Percentiles rank a stretch among this genome's conserved stretches.
Conservation (phyloP, 2,888 invertebrate genomes). For the Drosophila tripunctata region DNA sequence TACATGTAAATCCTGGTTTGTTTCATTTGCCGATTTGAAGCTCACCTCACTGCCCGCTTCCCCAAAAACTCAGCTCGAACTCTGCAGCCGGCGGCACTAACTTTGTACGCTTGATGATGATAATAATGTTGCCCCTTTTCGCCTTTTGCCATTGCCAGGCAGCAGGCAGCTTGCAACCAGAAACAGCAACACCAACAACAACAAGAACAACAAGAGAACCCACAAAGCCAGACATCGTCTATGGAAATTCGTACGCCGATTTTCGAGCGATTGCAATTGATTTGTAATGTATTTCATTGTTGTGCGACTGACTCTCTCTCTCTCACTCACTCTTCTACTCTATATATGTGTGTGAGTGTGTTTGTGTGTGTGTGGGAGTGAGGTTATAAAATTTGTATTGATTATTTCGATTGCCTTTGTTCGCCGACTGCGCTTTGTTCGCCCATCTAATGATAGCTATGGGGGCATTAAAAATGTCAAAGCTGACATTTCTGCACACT, state of each 20-base stretch:
- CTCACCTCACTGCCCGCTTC: conserved; percentile 11
- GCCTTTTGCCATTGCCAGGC: conserved; percentile 34
- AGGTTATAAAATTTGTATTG: conserved; percentile 77
- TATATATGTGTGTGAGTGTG: conserved; percentile 7
- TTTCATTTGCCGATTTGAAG: conserved; percentile 79
- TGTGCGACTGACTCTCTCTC: conserved; percentile 34
- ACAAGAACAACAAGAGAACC: no score
- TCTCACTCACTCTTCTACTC: neutral
- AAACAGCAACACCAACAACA: no score
- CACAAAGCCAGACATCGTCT: conserved; percentile 72
- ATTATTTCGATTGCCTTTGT: conserved; percentile 80
- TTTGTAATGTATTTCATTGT: conserved; percentile 80
- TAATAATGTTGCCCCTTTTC: conserved; percentile 75
- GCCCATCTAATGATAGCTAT: conserved; percentile 76
- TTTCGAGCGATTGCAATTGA: conserved; percentile 80
- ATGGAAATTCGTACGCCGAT: conserved; percentile 78
- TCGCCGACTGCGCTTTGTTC: conserved; percentile 72
- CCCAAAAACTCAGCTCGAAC: conserved; percentile 22
- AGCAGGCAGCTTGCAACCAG: conserved; percentile 24
- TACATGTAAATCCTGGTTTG: conserved; percentile 80
- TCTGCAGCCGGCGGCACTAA: conserved; percentile 72
- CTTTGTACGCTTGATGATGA: conserved; percentile 78
- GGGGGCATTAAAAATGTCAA: conserved; percentile 79
- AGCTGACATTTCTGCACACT: conserved; percentile 48
- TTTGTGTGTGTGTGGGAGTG: conserved; percentile 24